Evolutionary conservation across 2,113 vertebrate species (phyloP).

Genomic region (Oncorhynchus mykiss): DNA sequence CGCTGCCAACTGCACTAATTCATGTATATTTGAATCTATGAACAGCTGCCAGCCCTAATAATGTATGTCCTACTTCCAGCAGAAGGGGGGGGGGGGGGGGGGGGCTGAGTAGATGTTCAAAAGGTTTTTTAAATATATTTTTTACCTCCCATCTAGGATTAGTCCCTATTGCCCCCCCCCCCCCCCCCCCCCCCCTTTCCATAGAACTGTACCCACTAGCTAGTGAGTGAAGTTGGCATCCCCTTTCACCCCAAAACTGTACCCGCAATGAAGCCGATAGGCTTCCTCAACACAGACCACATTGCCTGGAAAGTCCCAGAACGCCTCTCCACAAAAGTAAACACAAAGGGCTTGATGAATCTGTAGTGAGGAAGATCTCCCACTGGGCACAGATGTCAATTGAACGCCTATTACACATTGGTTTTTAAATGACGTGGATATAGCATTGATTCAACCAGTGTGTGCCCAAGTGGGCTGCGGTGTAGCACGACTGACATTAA

Average conservation of each 20-base stretch:
- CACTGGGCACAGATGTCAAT: too few relatives aligned
- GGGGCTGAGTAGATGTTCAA: slow-evolving; percentile 36
- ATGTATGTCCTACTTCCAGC: slow-evolving; percentile 61
- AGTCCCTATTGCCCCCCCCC: background rate
- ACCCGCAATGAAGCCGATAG: too few relatives aligned
- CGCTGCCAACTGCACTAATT: slow-evolving; percentile 65
- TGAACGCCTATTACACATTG: too few relatives aligned
- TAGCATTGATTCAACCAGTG: too few relatives aligned
- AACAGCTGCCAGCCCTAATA: slow-evolving; percentile 67
- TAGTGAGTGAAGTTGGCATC: background rate
- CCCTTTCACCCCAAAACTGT: background rate
- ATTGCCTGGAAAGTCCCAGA: slow-evolving; percentile 24
- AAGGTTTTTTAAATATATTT: slow-evolving; percentile 49
- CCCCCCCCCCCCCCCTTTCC: background rate
- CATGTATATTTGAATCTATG: slow-evolving; percentile 72
- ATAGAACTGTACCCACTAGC: slow-evolving; percentile 32
- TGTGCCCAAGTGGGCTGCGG: too few relatives aligned
- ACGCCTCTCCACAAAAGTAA: background rate
- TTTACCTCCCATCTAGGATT: slow-evolving; percentile 21
- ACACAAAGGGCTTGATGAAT: background rate
- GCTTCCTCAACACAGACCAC: background rate
- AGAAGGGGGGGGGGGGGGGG: slow-evolving; percentile 33
- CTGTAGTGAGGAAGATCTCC: too few relatives aligned
- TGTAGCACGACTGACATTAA: too few relatives aligned
- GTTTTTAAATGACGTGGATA: too few relatives aligned